phyloP scores from a whole-genome alignment of 1,140 invertebrate genomes.

The Drosophila suzukii region DNA sequence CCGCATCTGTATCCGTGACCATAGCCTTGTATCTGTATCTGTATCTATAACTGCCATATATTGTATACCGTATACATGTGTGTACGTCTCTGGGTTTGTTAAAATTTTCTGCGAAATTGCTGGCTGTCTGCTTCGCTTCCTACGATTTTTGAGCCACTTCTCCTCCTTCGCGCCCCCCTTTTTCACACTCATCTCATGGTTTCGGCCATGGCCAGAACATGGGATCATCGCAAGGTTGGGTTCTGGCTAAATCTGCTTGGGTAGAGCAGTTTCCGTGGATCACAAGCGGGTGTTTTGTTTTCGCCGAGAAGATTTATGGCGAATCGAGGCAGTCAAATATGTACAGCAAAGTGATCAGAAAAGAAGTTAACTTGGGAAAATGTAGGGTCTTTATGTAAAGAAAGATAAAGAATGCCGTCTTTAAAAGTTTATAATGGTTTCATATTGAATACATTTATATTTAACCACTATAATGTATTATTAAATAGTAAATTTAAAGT shows the following conservation, averaged over 20 bases:
- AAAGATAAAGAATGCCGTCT: background rate
- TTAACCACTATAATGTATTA: no score
- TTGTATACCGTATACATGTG: slow-evolving; percentile 1
- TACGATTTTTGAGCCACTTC: slow-evolving; percentile 34
- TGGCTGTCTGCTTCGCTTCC: slow-evolving; percentile 45
- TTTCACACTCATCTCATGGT: slow-evolving; percentile 27
- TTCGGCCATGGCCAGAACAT: slow-evolving; percentile 33
- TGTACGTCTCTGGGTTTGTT: slow-evolving; percentile 8
- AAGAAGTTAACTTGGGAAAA: background rate
- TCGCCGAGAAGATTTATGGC: slow-evolving; percentile 24
- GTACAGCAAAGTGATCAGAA: background rate
- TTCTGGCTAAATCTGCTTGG: slow-evolving; percentile 37
- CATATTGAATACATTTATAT: no score
- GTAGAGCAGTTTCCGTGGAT: slow-evolving; percentile 37
- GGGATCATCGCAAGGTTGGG: slow-evolving; percentile 39
- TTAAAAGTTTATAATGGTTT: no score
- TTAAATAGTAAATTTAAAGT: no score
- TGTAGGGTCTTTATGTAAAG: no score
- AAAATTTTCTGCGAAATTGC: slow-evolving; percentile 58
- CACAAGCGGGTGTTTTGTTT: slow-evolving; percentile 14
- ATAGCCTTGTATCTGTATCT: slow-evolving; percentile 38
- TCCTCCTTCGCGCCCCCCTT: background rate
- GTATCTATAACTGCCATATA: slow-evolving; percentile 16
- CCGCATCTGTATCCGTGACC: slow-evolving; percentile 54
- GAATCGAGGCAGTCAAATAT: slow-evolving; percentile 16